phyloP scores from a whole-genome alignment of 2,797 vertebrate genomes.

The Pygocentrus nattereri region DNA sequence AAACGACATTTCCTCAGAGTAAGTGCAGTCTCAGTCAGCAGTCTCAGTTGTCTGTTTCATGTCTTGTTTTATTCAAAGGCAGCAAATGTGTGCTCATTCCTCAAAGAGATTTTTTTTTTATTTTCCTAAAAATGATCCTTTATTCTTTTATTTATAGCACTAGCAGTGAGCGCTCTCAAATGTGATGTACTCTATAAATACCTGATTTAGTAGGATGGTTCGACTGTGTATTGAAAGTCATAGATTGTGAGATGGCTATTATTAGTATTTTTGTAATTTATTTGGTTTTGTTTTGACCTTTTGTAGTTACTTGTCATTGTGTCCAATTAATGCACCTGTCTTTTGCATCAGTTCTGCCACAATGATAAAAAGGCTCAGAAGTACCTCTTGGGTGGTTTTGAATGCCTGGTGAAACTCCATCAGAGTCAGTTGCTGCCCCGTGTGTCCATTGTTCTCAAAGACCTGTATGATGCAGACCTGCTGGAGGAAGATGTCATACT shows the following conservation, averaged over 20 bases:
- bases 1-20: constrained; percentile 95
- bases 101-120: not conserved
- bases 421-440: constrained; percentile 91
- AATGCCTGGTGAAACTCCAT: constrained; percentile 96
- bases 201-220: too few species aligned
- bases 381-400: constrained; percentile 95
- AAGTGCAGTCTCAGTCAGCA: constrained; percentile 56
- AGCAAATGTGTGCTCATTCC: not conserved
- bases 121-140: not conserved
- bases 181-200: constrained; percentile 3
- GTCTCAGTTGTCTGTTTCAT: not conserved
- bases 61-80: not conserved
- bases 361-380: constrained; percentile 98
- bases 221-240: not conserved
- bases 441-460: constrained; percentile 95
- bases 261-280: not conserved
- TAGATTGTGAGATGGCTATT: too few species aligned
- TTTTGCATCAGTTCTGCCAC: constrained; percentile 89
- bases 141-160: not conserved
- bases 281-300: not conserved
- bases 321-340: not conserved
- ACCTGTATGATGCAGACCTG: constrained; percentile 95
- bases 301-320: not conserved
- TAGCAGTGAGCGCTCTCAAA: not conserved
- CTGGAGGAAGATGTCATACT: constrained; percentile 97